Percentiles rank a stretch among this genome's conserved stretches.
Evolutionary conservation across 2,888 invertebrate species (phyloP).

Genomic region (Campoletis raptor): DNA sequence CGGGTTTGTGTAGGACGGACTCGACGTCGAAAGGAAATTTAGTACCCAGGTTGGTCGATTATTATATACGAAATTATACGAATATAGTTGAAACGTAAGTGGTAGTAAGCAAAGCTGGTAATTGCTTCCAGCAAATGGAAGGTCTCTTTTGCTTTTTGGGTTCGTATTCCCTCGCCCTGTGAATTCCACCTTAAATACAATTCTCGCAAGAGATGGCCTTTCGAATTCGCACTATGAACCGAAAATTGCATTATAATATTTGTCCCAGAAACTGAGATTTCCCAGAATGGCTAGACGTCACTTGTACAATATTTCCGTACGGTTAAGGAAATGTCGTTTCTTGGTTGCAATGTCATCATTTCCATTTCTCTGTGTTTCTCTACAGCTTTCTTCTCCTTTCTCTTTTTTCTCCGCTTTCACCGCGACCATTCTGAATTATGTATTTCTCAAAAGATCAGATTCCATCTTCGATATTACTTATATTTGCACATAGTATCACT

Average conservation of each 20-base stretch:
- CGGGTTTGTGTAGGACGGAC: slow-evolving; percentile 1
- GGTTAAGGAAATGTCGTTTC: slow-evolving; percentile 10
- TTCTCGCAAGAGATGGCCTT: slow-evolving; percentile 70
- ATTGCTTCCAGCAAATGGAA: slow-evolving; percentile 70
- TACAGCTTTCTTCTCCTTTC: not conserved
- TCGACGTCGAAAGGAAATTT: slow-evolving; percentile 4
- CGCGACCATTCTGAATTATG: not conserved
- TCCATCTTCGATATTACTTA: slow-evolving; percentile 3
- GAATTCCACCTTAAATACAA: slow-evolving; percentile 64
- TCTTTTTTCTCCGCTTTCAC: slow-evolving; percentile 16
- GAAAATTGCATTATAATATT: slow-evolving; percentile 71
- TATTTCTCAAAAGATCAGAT: slow-evolving; percentile 5
- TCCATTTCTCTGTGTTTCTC: slow-evolving; percentile 14
- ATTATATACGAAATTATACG: slow-evolving; percentile 23
- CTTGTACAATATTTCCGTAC: slow-evolving; percentile 11
- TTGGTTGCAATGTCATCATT: slow-evolving; percentile 9
- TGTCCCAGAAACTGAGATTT: slow-evolving; percentile 61
- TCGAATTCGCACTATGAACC: slow-evolving; percentile 68
- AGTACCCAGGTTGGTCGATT: not conserved
- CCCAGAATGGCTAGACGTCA: slow-evolving; percentile 57
- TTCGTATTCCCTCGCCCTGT: not conserved
- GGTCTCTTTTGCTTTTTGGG: slow-evolving; percentile 15
- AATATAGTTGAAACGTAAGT: slow-evolving; percentile 50
- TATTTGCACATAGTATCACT: not conserved
- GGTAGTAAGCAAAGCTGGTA: slow-evolving; percentile 59